Evolutionary conservation across 1,140 invertebrate genomes (phyloP), one percentile per base, ranked within the genome.

Genomic region (Gonatopus flavifemur): DNA sequence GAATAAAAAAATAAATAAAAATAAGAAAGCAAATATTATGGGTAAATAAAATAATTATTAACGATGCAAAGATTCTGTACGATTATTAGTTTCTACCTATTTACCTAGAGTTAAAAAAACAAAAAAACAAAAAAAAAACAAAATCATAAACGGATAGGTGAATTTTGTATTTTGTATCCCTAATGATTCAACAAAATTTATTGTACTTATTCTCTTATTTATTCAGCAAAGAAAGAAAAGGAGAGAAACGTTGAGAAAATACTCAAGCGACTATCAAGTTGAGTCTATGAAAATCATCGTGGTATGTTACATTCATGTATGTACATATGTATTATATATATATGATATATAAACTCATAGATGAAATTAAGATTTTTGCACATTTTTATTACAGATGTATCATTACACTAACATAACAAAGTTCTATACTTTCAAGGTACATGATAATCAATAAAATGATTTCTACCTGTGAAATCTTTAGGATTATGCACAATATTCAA

Each of bases 21-120:
- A 67, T 72, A 66, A 76, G 67, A 75, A 77, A 74, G 76, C 70
- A 74, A 75, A 75, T 76, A 76, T 75, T 77, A 76, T 65, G 59
- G 76, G 67, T 77, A 75, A 77, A 77, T 74, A 76, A 77, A 77
- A 65, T 73, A 66, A 76, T n/a, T n/a, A n/a, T 73, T 76, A 75
- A 74, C 64, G 67, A 76, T 76, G 72, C 73, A 72, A 68, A 74
- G 66, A 72, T 57, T 38, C 32, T 22, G 32, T 39, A 30, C 32
- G 37, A 55, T 46, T 10, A 43, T 43, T 54, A n/a, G n/a, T n/a
- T n/a, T n/a, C n/a, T n/a, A n/a, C n/a, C n/a, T n/a, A n/a, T n/a
- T n/a, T n/a, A n/a, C n/a, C n/a, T n/a, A n/a, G n/a, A n/a, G n/a
- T n/a, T n/a, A n/a, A n/a, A n/a, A n/a, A n/a, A n/a, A n/a, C n/a